Evolutionary conservation across 2,797 vertebrate species (phyloP).

Genomic region (Schizopygopsis pylzovi): DNA sequence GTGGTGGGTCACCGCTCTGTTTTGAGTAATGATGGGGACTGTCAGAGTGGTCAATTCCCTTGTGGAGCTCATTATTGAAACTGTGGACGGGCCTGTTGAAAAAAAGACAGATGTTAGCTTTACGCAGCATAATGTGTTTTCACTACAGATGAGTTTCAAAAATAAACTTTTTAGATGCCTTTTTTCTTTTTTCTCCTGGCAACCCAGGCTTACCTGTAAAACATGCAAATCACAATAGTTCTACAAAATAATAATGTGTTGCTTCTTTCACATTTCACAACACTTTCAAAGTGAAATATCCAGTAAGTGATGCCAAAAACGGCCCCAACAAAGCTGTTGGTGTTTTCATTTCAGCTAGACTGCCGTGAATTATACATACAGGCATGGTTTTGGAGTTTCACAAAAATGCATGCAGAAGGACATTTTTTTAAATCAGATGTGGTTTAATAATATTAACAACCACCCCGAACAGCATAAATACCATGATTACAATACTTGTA

Average conservation of each 20-base stretch:
- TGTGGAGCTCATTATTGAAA: slow-evolving; percentile 45
- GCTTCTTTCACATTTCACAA: background rate
- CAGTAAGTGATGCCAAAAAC: background rate
- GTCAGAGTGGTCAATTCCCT: slow-evolving; percentile 24
- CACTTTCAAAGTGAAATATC: background rate
- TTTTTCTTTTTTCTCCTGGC: background rate
- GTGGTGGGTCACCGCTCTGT: background rate
- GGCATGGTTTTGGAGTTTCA: background rate
- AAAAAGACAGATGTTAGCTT: slow-evolving; percentile 17
- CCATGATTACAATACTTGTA: background rate
- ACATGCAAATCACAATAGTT: background rate
- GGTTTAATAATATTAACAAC: background rate
- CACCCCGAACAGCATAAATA: background rate
- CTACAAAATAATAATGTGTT: background rate
- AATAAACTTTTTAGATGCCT: background rate
- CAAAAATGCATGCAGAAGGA: background rate
- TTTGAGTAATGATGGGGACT: background rate
- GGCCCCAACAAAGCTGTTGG: background rate
- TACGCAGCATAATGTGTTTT: background rate
- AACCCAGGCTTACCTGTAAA: background rate
- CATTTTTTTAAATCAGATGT: background rate
- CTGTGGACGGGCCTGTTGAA: slow-evolving; percentile 61
- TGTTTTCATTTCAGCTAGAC: background rate
- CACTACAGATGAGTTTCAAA: too few species aligned
- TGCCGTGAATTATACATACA: background rate